Base-by-base conservation (phyloP, 2,113 vertebrate species). In the Brachypteracias leptosomus region DNA sequence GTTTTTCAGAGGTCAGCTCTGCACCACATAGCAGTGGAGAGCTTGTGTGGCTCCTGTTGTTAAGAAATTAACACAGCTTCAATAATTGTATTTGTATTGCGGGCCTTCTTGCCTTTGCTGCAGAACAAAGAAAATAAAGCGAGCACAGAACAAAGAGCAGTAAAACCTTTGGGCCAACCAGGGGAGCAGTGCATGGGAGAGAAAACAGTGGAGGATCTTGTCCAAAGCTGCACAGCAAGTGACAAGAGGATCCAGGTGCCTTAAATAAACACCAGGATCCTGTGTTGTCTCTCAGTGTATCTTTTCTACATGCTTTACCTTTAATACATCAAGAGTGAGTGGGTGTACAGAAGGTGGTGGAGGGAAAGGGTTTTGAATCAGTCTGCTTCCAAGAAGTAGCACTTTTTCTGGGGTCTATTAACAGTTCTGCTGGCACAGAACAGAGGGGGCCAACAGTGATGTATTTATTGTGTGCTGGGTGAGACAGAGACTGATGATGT, bases 1-100 rank as follows among this genome's bases (percentile, higher is more conserved):
- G 10, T 38, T 58, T 61, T 59, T 35, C 1, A 4, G 33, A 82
- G 40, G 68, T 65, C 71, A 85, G 35, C 71, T 72, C 59, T 73
- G 49, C 7, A 24, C 26, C 7, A 7, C 0, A 0, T 49, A n/a
- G 36, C 33, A 54, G 26, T n/a, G 71, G 54, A 31, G 21, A 71
- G 9, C 24, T 68, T 3, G 0, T 36, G 19, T 13, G 79, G 3
- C 35, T 89, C 18, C 35, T 49, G 29, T 36, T 81, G 19, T 25
- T 89, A 71, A 74, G 63, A 66, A 74, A 31, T 85, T 58, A 52
- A 26, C 19, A 59, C 13, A 2, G 2, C 57, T 81, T 70, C n/a
- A 66, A 4, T 33, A 7, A 40, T 3, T 59, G 26, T 15, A 55
- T 67, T 54, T 88, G 14, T 74, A 35, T 28, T 20, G 6, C 58